phyloP scores from a whole-genome alignment of 2,888 invertebrate genomes.

The Poecilus cupreus region DNA sequence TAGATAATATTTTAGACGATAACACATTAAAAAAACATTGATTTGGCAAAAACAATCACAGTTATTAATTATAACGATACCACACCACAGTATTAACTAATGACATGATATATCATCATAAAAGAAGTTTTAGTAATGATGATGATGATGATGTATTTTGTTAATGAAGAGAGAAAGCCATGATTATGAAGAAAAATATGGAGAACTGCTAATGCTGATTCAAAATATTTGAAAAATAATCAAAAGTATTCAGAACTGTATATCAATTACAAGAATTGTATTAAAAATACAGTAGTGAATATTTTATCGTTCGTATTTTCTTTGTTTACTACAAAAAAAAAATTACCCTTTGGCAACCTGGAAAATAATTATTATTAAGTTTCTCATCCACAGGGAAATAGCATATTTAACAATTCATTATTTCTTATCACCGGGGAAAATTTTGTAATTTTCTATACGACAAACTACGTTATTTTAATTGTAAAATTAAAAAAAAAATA shows the following conservation, averaged over 20 bases:
- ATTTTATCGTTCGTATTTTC: background rate
- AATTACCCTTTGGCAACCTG: background rate
- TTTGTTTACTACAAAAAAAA: background rate
- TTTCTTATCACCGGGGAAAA: too few species aligned
- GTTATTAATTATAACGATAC: conserved; percentile 19
- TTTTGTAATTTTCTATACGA: too few species aligned
- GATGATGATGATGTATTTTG: conserved; percentile 1
- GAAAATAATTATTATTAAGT: background rate
- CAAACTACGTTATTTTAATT: too few species aligned
- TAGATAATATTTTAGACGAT: conserved; percentile 1
- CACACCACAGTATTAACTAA: conserved; percentile 29
- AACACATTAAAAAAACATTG: conserved; percentile 53
- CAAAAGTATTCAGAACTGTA: background rate
- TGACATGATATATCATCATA: background rate
- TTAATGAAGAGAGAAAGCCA: background rate
- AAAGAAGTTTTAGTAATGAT: conserved; percentile 15
- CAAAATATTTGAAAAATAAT: background rate
- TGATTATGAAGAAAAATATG: background rate
- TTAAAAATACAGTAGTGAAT: too few species aligned
- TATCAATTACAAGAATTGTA: too few species aligned
- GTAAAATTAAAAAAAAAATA: too few species aligned
- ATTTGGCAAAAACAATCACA: conserved; percentile 46
- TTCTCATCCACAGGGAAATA: background rate
- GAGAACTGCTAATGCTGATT: too few species aligned
- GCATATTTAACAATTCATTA: too few species aligned